These are phyloP conservation scores for Ammospiza caudacuta DNA, from an alignment of 2,113 vertebrate genomes.

Conservation along the genomic window DNA sequence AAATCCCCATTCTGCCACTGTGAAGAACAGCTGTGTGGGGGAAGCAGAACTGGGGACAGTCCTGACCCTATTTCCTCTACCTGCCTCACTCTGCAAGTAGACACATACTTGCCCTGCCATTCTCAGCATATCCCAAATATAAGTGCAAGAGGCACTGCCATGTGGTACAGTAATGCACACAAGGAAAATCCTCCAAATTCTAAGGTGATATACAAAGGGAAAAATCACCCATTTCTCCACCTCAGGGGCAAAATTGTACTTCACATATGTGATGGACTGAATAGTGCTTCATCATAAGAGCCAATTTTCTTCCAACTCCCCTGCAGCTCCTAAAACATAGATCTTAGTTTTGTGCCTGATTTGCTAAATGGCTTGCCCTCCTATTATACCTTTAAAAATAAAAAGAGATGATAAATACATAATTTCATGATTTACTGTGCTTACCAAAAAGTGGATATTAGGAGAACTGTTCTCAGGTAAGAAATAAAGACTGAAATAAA, in stretches of 20 bases:
- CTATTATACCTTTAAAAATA: not conserved
- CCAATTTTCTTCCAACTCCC: conserved; percentile 57
- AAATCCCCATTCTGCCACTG: fast-evolving
- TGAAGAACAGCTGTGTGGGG: fast-evolving
- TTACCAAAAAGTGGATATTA: not conserved
- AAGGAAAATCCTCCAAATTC: not conserved
- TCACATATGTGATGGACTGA: conserved; percentile 49
- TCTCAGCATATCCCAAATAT: not conserved
- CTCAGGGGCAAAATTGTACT: conserved; percentile 54
- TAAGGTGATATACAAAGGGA: not conserved
- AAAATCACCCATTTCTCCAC: conserved; percentile 2
- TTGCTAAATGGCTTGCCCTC: conserved; percentile 47
- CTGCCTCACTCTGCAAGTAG: not conserved
- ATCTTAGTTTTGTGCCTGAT: conserved; percentile 29
- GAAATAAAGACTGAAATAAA: not conserved
- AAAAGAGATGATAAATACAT: not conserved
- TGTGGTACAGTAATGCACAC: not conserved
- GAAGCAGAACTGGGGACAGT: not conserved
- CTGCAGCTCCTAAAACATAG: conserved; percentile 51
- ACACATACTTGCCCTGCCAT: fast-evolving
- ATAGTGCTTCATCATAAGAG: conserved; percentile 56
- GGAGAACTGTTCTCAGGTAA: not conserved
- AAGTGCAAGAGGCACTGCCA: not conserved
- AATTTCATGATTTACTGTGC: not conserved
- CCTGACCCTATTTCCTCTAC: fast-evolving